phyloP scores from a whole-genome alignment of 2,113 vertebrate genomes.

The Oceanites oceanicus region DNA sequence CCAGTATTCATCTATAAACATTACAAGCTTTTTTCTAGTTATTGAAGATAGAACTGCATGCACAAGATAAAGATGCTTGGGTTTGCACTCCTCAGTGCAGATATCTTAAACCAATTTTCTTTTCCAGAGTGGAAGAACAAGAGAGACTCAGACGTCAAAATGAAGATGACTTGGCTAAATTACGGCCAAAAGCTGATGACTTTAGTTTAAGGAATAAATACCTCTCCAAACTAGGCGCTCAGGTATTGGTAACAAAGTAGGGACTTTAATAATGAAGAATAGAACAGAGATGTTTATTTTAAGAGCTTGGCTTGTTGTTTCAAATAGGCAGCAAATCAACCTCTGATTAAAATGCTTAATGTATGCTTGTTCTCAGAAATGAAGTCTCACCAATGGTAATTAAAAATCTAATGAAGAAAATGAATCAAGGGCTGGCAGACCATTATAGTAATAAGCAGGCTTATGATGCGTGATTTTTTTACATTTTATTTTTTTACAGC shows the following conservation, averaged over 20 bases:
- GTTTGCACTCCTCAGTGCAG: background rate
- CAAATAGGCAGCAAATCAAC: background rate
- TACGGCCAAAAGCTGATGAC: conserved; percentile 75
- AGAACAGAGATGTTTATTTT: background rate
- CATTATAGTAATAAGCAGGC: background rate
- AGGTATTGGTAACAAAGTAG: conserved; percentile 69
- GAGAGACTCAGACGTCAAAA: conserved; percentile 35
- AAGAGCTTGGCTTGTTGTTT: background rate
- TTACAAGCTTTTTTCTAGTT: background rate
- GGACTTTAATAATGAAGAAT: background rate
- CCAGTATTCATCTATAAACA: background rate
- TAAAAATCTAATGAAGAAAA: background rate
- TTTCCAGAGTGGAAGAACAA: conserved; percentile 59
- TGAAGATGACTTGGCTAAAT: conserved; percentile 63
- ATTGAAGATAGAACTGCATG: background rate
- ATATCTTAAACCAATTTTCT: conserved; percentile 22
- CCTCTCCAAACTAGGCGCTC: conserved; percentile 82
- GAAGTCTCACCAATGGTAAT: background rate
- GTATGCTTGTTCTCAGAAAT: background rate
- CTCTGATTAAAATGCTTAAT: background rate
- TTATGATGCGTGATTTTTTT: background rate
- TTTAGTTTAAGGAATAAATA: conserved; percentile 82
- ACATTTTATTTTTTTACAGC: conserved; percentile 65
- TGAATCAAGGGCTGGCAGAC: background rate
- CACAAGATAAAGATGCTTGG: background rate